Base-by-base conservation (phyloP, 2,797 vertebrate species). In the Mustela erminea region DNA sequence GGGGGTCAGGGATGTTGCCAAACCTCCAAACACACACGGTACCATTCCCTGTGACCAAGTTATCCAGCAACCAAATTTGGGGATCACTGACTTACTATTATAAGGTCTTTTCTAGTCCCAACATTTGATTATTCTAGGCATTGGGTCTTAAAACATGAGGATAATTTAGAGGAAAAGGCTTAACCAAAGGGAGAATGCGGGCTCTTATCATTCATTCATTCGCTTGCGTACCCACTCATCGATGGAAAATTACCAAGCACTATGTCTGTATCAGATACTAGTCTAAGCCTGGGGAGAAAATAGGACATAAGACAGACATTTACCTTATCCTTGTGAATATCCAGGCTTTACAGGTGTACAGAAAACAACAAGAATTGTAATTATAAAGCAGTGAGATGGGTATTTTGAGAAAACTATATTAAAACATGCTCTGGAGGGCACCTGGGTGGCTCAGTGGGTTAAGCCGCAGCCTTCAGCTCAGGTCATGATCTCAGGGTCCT, bases 321-420 rank as follows among this genome's bases (percentile, higher is more conserved):
- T 43, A 72, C 5, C 11, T 18, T 27, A 4, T 2, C n/a, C 1
- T 70, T 11, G 21, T n/a, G 74, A 81, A 81, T 90, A 58, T 8
- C 3, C 82, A 88, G 54, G 3, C 64, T 52, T n/a, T 13, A 18
- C 9, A 89, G 18, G 83, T 32, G 49, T 81, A 86, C 7, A 6
- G 60, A 70, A 82, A 81, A 80, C n/a, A 75, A 92, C 46, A 14
- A 29, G 58, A 93, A 84, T 3, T 78, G 12, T 74, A 52, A 87
- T 77, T 60, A 32, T 7, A 90, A 85, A 68, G 25, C 4, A n/a
- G 3, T 23, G 27, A 7, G 12, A 32, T 7, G n/a, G 58, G 18
- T 58, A 83, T 83, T 90, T 81, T 72, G 46, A 87, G 60, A 56
- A 80, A 81, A 11, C 38, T 62, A 0, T 87, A 66, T 85, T 84